Percentiles rank a stretch among this genome's conserved stretches.
Evolutionary conservation across 2,888 invertebrate genomes (phyloP).

Genomic region (Oscheius sp.): DNA sequence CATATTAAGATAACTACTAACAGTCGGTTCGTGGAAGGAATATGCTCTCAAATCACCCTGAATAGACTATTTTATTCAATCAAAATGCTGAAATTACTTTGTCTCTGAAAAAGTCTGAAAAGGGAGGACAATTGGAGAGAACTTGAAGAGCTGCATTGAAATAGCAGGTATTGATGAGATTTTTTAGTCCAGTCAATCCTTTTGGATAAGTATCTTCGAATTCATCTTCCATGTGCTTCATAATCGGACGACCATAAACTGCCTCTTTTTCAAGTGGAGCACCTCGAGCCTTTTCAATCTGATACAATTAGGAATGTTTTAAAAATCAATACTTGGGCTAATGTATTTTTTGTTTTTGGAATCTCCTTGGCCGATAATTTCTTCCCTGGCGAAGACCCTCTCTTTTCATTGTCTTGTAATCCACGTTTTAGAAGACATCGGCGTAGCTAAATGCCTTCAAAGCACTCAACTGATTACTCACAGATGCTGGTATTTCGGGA

Average conservation of each 20-base stretch:
- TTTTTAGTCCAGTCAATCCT: slow-evolving; percentile 53
- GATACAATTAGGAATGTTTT: background rate
- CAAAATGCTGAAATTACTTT: slow-evolving; percentile 1
- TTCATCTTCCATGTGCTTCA: slow-evolving; percentile 35
- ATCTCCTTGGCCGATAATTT: slow-evolving; percentile 5
- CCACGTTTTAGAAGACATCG: slow-evolving; percentile 23
- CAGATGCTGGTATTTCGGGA: slow-evolving; percentile 16
- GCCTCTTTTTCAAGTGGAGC: slow-evolving; percentile 30
- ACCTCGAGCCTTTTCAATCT: slow-evolving; percentile 25
- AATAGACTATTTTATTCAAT: background rate
- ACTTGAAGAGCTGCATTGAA: slow-evolving; percentile 65
- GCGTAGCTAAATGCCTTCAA: background rate
- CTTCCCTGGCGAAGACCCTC: slow-evolving; percentile 11
- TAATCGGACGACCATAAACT: slow-evolving; percentile 28
- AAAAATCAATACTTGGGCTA: background rate
- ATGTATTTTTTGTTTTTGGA: background rate
- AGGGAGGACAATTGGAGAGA: slow-evolving; percentile 59
- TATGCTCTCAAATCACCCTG: slow-evolving; percentile 26
- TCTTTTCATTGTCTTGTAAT: background rate
- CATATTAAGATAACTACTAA: slow-evolving; percentile 25
- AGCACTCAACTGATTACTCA: background rate
- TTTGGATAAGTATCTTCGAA: slow-evolving; percentile 37
- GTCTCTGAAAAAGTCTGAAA: slow-evolving; percentile 52
- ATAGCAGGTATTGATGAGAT: slow-evolving; percentile 66
- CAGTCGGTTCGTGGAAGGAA: slow-evolving; percentile 23